Percentiles rank a stretch among this genome's conserved stretches.
Conservation (phyloP, 2,888 invertebrate species). For the Drosophila neotestacea region DNA sequence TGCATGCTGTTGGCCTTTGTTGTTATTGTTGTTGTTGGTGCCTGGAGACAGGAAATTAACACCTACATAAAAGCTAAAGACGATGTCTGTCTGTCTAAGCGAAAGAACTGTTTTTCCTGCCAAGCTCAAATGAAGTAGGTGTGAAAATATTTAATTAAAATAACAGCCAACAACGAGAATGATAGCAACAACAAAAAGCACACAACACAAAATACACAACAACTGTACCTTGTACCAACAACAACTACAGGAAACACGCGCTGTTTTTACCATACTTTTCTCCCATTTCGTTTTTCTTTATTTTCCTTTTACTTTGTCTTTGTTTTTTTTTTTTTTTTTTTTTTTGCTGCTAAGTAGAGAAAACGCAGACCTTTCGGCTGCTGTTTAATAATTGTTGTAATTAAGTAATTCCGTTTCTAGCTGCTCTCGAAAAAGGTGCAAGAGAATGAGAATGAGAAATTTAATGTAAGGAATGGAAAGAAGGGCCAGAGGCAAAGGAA, state of each 20-base stretch:
- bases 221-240: constrained; percentile 37
- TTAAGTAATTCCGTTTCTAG: constrained; percentile 80
- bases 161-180: constrained; percentile 64
- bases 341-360: constrained; percentile 14
- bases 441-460: constrained; percentile 32
- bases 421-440: constrained; percentile 52
- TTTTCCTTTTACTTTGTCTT: constrained; percentile 1
- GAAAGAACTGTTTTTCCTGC: constrained; percentile 35
- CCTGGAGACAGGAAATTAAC: constrained; percentile 75
- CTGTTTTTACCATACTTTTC: constrained; percentile 28
- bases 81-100: constrained; percentile 7
- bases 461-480: not conserved
- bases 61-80: constrained; percentile 63
- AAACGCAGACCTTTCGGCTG: constrained; percentile 64
- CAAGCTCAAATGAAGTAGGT: constrained; percentile 75
- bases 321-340: not conserved
- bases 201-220: constrained; percentile 23
- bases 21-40: constrained; percentile 25
- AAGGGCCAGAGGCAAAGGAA: constrained; percentile 47
- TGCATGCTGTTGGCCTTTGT: constrained; percentile 31
- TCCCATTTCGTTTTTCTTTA: constrained; percentile 10
- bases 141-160: constrained; percentile 83
- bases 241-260: constrained; percentile 55
- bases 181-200: constrained; percentile 36
- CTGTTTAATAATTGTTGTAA: constrained; percentile 82